A percentile compares a stretch with the other conserved stretches of the same genome.
These are phyloP conservation scores for Altica lythri DNA, from an alignment of 2,888 invertebrate genomes.

Conservation along the genomic window DNA sequence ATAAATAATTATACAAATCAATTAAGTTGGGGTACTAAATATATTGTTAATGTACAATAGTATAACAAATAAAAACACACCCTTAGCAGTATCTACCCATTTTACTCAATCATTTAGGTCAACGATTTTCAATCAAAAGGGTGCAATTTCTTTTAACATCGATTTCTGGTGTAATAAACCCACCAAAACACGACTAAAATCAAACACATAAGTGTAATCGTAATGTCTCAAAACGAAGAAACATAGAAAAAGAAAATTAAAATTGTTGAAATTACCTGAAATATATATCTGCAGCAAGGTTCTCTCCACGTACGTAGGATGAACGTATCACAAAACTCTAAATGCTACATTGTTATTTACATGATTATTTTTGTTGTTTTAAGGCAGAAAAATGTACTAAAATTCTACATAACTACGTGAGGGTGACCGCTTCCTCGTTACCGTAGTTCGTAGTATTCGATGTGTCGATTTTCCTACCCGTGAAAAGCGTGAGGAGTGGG, in stretches of 20 bases:
- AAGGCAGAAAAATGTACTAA: slow-evolving; percentile 3
- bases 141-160: slow-evolving; percentile 20
- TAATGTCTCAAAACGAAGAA: slow-evolving; percentile 2
- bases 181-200: background rate
- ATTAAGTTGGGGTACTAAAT: background rate
- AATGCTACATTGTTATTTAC: slow-evolving; percentile 16
- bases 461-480: slow-evolving; percentile 47
- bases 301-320: too few relatives aligned
- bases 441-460: slow-evolving; percentile 36
- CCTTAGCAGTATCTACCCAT: slow-evolving; percentile 3
- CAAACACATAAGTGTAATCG: background rate
- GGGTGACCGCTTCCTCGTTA: slow-evolving; percentile 13
- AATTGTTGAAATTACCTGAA: slow-evolving; percentile 17
- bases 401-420: slow-evolving; percentile 16
- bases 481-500: slow-evolving; percentile 38
- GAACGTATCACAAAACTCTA: slow-evolving; percentile 15
- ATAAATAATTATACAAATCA: background rate
- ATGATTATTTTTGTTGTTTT: slow-evolving; percentile 8
- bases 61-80: slow-evolving; percentile 16
- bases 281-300: too few relatives aligned
- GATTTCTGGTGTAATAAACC: slow-evolving; percentile 18
- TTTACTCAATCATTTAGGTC: slow-evolving; percentile 28
- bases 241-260: background rate
- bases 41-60: too few relatives aligned
- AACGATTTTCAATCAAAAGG: slow-evolving; percentile 26